A percentile compares a stretch with the other conserved stretches of the same genome.
These are phyloP conservation scores for Redunca redunca DNA, from an alignment of 2,113 vertebrate genomes.

Conservation along the genomic window DNA sequence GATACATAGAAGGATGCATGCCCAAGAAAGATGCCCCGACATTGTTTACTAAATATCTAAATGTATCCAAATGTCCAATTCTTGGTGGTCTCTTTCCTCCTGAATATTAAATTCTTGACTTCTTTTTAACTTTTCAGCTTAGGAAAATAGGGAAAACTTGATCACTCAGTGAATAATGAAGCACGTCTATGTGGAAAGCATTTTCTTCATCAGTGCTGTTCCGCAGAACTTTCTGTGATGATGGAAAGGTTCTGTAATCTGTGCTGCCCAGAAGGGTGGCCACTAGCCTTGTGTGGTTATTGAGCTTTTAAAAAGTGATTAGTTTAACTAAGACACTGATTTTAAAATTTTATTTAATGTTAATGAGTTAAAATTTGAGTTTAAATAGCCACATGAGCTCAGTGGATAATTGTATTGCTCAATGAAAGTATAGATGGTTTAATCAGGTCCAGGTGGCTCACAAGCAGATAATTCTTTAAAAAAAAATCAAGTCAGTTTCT, in stretches of 20 bases:
- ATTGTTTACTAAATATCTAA: background rate
- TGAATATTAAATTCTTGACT: background rate
- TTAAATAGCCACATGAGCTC: background rate
- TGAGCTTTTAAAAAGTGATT: background rate
- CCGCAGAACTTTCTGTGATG: background rate
- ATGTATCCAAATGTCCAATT: background rate
- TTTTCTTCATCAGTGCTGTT: background rate
- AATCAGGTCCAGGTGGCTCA: background rate
- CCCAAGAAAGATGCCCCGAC: background rate
- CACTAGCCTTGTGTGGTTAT: background rate
- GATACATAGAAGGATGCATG: background rate
- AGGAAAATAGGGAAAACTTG: background rate
- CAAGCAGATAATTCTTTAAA: background rate
- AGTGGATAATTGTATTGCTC: background rate
- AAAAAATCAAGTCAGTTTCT: background rate
- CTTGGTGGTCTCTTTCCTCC: background rate
- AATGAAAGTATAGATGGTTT: background rate
- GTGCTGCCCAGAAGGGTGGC: background rate
- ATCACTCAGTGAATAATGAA: background rate
- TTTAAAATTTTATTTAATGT: conserved; percentile 8
- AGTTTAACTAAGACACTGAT: background rate
- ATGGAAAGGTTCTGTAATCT: background rate
- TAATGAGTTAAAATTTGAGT: background rate
- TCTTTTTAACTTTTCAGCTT: background rate
- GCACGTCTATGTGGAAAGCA: background rate